phyloP scores from a whole-genome alignment of 2,888 invertebrate genomes.

The Neria commutata region DNA sequence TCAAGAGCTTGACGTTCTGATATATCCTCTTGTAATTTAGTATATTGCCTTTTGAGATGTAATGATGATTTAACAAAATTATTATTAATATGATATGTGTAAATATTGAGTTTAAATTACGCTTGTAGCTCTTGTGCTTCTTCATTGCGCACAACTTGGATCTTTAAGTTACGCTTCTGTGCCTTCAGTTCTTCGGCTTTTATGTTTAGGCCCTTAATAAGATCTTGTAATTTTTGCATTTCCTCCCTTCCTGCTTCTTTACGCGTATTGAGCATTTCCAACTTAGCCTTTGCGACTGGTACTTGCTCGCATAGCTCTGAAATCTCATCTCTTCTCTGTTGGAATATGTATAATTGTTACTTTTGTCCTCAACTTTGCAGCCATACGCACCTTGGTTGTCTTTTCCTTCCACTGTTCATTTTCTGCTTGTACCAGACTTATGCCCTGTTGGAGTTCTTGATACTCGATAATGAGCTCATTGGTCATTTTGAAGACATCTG shows the following conservation, averaged over 20 bases:
- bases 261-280: constrained; percentile 23
- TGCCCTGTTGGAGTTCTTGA: constrained; percentile 32
- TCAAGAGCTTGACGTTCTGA: constrained; percentile 27
- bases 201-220: constrained; percentile 29
- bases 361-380: neutral
- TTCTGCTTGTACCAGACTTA: constrained; percentile 35
- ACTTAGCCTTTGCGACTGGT: constrained; percentile 19
- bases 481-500: constrained; percentile 42
- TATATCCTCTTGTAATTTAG: constrained; percentile 16
- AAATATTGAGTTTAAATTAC: constrained; percentile 29
- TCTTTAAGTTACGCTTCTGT: constrained; percentile 34
- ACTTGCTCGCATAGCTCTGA: constrained; percentile 31
- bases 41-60: constrained; percentile 30
- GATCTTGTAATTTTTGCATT: constrained; percentile 25
- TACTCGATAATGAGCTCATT: constrained; percentile 33
- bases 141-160: constrained; percentile 43
- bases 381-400: constrained; percentile 24
- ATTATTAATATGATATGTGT: constrained; percentile 8
- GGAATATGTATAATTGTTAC: neutral
- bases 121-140: constrained; percentile 37
- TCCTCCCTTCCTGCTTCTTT: constrained; percentile 24
- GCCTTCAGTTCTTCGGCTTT: constrained; percentile 27
- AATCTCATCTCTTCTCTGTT: constrained; percentile 28
- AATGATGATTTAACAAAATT: neutral
- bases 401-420: constrained; percentile 30